These are phyloP conservation scores for Syrphus vitripennis DNA, from an alignment of 2,888 invertebrate genomes.

Conservation along the genomic window DNA sequence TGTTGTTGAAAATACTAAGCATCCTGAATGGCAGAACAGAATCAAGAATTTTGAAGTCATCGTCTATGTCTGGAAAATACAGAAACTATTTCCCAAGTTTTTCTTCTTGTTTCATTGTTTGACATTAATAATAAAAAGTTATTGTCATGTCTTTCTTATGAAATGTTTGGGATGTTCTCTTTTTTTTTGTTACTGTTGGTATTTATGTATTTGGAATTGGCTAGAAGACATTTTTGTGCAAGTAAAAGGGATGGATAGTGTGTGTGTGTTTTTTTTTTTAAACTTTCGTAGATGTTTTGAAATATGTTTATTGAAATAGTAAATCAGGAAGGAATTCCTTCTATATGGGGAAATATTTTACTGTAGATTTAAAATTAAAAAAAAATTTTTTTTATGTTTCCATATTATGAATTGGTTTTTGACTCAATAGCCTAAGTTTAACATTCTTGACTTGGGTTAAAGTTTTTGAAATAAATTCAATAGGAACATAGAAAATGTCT, in stretches of 20 bases:
- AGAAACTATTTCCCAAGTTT: neutral
- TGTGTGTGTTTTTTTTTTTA: neutral
- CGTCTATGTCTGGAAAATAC: neutral
- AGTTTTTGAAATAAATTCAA: neutral
- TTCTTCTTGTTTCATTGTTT: neutral
- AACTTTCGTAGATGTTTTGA: neutral
- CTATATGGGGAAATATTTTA: neutral
- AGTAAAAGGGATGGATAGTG: neutral
- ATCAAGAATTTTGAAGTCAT: neutral
- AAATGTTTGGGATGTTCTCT: neutral
- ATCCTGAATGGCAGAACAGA: neutral
- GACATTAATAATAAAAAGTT: constrained; percentile 12
- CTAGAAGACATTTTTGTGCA: neutral
- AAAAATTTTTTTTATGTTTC: neutral
- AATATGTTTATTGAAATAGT: neutral
- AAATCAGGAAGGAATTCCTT: neutral
- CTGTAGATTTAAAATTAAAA: neutral
- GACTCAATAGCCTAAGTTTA: neutral
- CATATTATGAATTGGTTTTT: neutral
- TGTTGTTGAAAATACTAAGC: neutral
- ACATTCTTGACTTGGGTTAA: neutral
- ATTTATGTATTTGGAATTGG: neutral
- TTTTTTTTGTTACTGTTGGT: neutral
- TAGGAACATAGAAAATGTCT: too few species aligned
- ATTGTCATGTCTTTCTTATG: neutral